phyloP scores from a whole-genome alignment of 2,113 vertebrate species.

The Sinocyclocheilus rhinocerous region DNA sequence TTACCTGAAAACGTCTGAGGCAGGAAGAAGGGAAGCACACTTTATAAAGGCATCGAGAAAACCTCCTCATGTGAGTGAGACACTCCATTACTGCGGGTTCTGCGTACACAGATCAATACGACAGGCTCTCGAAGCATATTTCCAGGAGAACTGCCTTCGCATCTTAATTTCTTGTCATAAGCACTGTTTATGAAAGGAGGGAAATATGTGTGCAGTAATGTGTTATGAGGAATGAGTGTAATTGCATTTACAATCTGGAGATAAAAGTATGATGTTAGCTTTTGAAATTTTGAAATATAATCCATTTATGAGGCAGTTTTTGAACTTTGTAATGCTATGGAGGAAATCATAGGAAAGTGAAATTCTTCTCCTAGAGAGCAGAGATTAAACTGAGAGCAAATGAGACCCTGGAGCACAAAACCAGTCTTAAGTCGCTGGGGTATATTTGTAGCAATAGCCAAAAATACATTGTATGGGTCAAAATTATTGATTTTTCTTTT shows the following conservation, averaged over 20 bases:
- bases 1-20: constrained; percentile 93
- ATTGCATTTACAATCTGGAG: neutral
- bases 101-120: constrained; percentile 12
- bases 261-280: neutral
- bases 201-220: neutral
- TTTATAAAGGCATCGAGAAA: neutral
- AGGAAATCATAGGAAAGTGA: neutral
- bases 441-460: too few relatives aligned
- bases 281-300: neutral
- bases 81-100: neutral
- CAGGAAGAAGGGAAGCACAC: neutral
- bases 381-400: neutral
- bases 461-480: too few relatives aligned
- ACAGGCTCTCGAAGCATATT: neutral
- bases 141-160: neutral
- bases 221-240: neutral
- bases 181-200: constrained; percentile 1
- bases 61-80: constrained; percentile 1
- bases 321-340: neutral
- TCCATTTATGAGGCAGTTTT: neutral
- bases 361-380: neutral
- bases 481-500: too few relatives aligned
- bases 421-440: too few relatives aligned
- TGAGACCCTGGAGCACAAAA: neutral
- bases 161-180: constrained; percentile 27